Base-by-base conservation (phyloP, 2,888 invertebrate genomes). In the Zonitis immaculata region DNA sequence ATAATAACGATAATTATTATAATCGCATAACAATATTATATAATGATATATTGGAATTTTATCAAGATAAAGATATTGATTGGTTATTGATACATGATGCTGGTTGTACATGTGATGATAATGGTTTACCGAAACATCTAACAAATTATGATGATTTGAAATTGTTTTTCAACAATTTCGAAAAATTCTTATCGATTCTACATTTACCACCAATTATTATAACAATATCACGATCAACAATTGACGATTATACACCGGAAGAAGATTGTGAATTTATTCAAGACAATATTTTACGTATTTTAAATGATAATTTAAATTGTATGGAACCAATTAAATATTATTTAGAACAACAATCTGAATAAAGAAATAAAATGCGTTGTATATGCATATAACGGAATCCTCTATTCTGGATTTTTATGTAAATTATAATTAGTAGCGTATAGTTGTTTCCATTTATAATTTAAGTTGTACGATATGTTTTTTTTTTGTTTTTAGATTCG, bases 201-300 rank as follows among this genome's bases (percentile, higher is more conserved):
- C 83, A 87, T 0, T 73, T 75, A 30, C 77, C 80, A 5, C 89
- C 89, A 1, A 85, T 86, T 0, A 73, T 89, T 22, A 79, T 94
- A 42, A 94, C 94, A 0, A 82, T 95, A 44, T 87, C 94, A 0
- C 80, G 93, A 66, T 95, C 94, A 0, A 87, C 90, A 45, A 84
- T 86, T 39, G 95, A 95, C 69, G 93, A 92, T 59, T 95, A 95
- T 70, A 94, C 94, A 66, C 95, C 95, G 0, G 77, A 82, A 14
- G 83, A 89, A 69, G 88, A 90, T 74, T 93, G 95, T 27, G 88
- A 91, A 51, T 76, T 78, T 43, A 92, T 95, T 57, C 90, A 94
- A 72, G 77, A 80, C 8, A 77, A 80, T 32, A 87, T 89, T 6
- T 64, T 89, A 44, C 73, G 81, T 49, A 77, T 82, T 51, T 73